Evolutionary conservation across 2,113 vertebrate genomes (phyloP).

Genomic region (Condylura cristata): DNA sequence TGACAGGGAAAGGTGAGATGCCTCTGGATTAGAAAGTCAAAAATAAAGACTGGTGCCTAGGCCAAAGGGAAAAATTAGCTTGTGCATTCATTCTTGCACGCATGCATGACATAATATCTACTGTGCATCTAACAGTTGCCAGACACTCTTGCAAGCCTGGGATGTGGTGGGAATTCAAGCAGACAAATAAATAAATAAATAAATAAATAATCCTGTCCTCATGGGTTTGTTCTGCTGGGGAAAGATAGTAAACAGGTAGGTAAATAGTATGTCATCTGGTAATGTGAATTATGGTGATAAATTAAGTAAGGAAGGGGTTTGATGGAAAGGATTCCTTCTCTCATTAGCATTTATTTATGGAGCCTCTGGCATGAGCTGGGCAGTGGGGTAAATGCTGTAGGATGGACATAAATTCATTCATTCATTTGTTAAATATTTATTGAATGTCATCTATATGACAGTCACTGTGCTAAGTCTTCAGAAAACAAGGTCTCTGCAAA

Average conservation of each 20-base stretch:
- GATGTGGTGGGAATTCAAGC: not conserved
- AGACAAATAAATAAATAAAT: not conserved
- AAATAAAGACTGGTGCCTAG: not conserved
- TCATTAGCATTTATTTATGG: not conserved
- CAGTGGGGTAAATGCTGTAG: not conserved
- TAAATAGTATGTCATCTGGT: not conserved
- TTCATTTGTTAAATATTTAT: not conserved
- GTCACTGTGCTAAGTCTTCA: not conserved
- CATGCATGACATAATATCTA: not conserved
- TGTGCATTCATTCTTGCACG: not conserved
- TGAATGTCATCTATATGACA: not conserved
- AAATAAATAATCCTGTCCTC: not conserved
- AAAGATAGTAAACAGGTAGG: not conserved
- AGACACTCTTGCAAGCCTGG: not conserved
- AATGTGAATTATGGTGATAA: not conserved
- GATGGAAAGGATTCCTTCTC: not conserved
- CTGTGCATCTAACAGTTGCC: not conserved
- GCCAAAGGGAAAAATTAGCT: not conserved
- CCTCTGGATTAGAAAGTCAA: not conserved
- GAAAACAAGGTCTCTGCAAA: not conserved
- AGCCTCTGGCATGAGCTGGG: not conserved
- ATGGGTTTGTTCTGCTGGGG: not conserved
- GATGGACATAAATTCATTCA: not conserved
- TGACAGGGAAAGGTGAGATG: not conserved
- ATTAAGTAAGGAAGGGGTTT: not conserved